A percentile compares a stretch with the other conserved stretches of the same genome.
Evolutionary conservation across 2,797 vertebrate genomes (phyloP).

Genomic region (Tachyglossus aculeatus): DNA sequence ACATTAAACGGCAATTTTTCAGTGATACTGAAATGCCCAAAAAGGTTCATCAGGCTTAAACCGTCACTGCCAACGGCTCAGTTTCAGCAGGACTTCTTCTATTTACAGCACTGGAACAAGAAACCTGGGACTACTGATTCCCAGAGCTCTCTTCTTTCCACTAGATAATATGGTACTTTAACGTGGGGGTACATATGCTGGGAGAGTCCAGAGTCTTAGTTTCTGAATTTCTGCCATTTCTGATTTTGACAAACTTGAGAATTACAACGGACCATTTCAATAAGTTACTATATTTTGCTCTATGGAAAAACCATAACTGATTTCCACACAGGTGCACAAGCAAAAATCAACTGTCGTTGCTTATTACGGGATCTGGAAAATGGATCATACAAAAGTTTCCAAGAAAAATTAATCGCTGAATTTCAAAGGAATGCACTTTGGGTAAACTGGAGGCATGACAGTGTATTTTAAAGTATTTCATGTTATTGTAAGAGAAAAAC

Average conservation of each 20-base stretch:
- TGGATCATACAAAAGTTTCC: conserved; percentile 17
- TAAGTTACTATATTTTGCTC: background rate
- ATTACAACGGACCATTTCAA: background rate
- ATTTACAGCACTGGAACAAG: too few species aligned
- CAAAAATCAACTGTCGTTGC: conserved; percentile 1
- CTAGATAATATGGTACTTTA: too few species aligned
- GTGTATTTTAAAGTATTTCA: background rate
- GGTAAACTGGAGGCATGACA: background rate
- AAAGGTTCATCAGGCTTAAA: too few species aligned
- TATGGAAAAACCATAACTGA: background rate
- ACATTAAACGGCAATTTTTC: too few species aligned
- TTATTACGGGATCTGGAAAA: background rate
- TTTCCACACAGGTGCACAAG: conserved; percentile 28
- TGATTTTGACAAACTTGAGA: background rate
- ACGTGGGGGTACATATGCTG: too few species aligned
- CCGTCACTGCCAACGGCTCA: too few species aligned
- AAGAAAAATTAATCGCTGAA: background rate
- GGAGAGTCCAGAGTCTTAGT: too few species aligned
- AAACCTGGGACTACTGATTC: too few species aligned
- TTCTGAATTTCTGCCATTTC: background rate
- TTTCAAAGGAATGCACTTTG: background rate
- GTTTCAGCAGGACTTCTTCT: too few species aligned
- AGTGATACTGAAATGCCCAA: too few species aligned
- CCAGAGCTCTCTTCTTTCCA: too few species aligned
- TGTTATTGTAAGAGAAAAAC: background rate